Base-by-base conservation (phyloP, 2,797 vertebrate genomes). In the Ispidina lecontei region DNA sequence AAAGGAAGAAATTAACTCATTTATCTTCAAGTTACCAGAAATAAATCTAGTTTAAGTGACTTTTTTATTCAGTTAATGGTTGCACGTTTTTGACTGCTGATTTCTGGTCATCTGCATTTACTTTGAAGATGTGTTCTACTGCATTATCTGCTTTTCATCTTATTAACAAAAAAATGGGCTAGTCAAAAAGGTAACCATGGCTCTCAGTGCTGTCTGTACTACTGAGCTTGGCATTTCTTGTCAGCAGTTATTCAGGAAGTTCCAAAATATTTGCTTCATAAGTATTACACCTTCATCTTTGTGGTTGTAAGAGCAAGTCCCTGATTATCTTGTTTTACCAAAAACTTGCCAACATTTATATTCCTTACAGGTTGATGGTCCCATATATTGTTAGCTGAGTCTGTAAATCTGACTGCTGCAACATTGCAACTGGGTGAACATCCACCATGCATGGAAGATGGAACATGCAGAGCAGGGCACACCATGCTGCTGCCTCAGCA, bases 31-130 rank as follows among this genome's bases (percentile, higher is more conserved):
- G 37, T 83, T 55, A 58, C 79, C 58, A 74, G 73, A 74, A 91
- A 60, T 44, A 64, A 74, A 52, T 63, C 39, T 41, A 28, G 10
- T 77, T 82, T 47, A 47, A 64, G 68, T 69, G 52, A 69, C 58
- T 93, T 81, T 37, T 82, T 68, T 86, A 46, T 77, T 80, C 62
- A 71, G 54, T 76, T 46, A 35, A 41, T 12, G 2, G 8, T 79
- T 82, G 67, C 67, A 69, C 39, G 51, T 59, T 87, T 87, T 41
- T 43, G 13, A 59, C 55, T 84, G 25, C 47, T 81, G 11, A 56
- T 88, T 85, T 88, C 75, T 86, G 63, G 39, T 84, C 35, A 52
- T 88, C 69, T 72, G 35, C 28, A n/a, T 81, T 88, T 86, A 29
- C 59, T 92, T 81, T 84, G 83, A 67, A 94, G 86, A 62, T 63